Base-by-base conservation (phyloP, 2,113 vertebrate species). In the Neodon shergylaensis region DNA sequence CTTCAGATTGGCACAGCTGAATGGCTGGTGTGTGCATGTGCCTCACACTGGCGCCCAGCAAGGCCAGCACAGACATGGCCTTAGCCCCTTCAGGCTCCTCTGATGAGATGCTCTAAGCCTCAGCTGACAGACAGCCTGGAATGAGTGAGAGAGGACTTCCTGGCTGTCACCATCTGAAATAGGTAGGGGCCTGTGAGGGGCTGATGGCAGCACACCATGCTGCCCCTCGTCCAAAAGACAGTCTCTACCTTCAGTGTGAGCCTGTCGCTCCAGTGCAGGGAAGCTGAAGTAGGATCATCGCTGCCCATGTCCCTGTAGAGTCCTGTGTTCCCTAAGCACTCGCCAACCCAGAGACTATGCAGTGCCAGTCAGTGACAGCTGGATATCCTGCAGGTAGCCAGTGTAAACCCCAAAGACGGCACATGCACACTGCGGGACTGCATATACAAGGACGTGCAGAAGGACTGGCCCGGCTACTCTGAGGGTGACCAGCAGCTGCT, bases 401-500 rank as follows among this genome's bases (percentile, higher is more conserved):
- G 99, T 19, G 86, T 99, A 97, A 99, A 98, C 90, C 98, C 98
- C 98, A 99, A 98, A 98, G 99, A 99, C 92, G 99, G 99, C 98
- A 99, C 99, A 11, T 99, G 99, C 98, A 99, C 99, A 0, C 98
- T 99, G 97, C 99, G 99, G 97, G 99, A 99, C 90, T 97, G 98
- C 96, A 98, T 99, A 39, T 99, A 99, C 98, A 99, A 99, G 84
- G 99, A 99, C 0, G 98, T 99, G 94, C 99, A 99, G 98, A 99
- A 99, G 97, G 99, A 99, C 97, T 99, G 99, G 99, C 99, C 99
- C 0, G 99, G 99, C 96, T 99, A 99, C 98, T 99, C 99, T 0
- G 99, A 99, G 95, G 99, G 99, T 73, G 99, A 99, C 97, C 99
- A 99, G 97, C 99, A 99, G 97, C 98, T 99, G 96, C 98, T 99